Conservation (phyloP, 1,140 invertebrate species). For the Doryteuthis pealeii region DNA sequence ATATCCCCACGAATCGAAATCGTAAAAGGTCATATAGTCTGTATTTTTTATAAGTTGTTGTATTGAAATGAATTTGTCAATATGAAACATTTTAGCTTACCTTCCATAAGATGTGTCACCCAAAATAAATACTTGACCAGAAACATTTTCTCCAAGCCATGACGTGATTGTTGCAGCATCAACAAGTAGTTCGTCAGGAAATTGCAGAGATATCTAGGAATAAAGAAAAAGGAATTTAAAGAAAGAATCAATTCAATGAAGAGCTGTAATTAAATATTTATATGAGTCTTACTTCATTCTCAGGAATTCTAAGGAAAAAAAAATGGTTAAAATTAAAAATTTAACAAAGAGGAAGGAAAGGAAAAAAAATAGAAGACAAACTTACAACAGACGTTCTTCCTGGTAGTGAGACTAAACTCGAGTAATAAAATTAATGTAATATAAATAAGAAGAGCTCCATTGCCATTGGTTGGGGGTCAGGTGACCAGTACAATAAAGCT, state of each 20-base stretch:
- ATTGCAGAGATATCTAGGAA: slow-evolving; percentile 82
- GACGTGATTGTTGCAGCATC: slow-evolving; percentile 72
- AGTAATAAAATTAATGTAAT: too few relatives aligned
- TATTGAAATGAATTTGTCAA: too few relatives aligned
- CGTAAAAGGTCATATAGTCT: too few relatives aligned
- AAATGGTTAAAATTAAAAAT: too few relatives aligned
- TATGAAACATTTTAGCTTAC: slow-evolving; percentile 55
- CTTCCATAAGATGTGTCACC: slow-evolving; percentile 93
- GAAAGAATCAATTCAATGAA: not conserved
- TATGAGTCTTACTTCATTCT: not conserved
- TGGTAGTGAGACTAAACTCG: too few relatives aligned
- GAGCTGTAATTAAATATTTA: not conserved
- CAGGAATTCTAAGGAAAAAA: not conserved
- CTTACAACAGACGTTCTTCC: too few relatives aligned
- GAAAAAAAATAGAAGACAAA: too few relatives aligned
- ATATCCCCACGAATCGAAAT: too few relatives aligned
- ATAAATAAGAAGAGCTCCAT: too few relatives aligned
- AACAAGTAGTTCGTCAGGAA: slow-evolving; percentile 79
- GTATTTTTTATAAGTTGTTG: too few relatives aligned
- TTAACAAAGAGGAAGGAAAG: too few relatives aligned
- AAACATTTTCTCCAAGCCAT: slow-evolving; percentile 65
- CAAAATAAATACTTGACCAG: slow-evolving; percentile 74
- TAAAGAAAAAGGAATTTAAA: slow-evolving; percentile 5
- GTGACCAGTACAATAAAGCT: not conserved
- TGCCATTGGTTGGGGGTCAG: not conserved